Percentiles rank a stretch among this genome's conserved stretches.
phyloP scores from a whole-genome alignment of 2,888 invertebrate species.

The Stratiomys singularior region DNA sequence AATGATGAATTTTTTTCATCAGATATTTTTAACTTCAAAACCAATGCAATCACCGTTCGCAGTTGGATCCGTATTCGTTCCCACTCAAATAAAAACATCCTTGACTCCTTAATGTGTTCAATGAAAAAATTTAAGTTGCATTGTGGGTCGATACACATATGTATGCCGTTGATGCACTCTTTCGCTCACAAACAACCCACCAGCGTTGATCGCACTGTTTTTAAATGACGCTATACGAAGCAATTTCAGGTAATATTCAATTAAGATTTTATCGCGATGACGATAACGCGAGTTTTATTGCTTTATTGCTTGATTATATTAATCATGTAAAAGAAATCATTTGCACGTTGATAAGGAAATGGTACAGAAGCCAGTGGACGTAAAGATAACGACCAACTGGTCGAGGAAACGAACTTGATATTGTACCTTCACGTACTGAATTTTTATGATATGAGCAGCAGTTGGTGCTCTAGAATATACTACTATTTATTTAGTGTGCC shows the following conservation, averaged over 20 bases:
- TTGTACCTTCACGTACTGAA: not conserved
- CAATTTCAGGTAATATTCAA: constrained; percentile 25
- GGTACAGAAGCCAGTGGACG: constrained; percentile 43
- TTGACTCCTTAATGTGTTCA: no score
- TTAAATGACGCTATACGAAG: not conserved
- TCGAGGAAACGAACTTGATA: constrained; percentile 24
- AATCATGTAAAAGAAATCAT: constrained; percentile 35
- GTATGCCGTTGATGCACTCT: no score
- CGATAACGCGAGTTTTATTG: constrained; percentile 35
- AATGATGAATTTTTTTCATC: no score
- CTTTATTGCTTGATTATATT: constrained; percentile 43
- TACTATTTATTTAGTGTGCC: constrained; percentile 2
- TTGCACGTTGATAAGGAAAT: constrained; percentile 36
- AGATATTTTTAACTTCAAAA: no score
- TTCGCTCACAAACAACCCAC: no score
- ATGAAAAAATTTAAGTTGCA: no score
- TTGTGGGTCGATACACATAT: no score
- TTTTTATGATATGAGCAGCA: constrained; percentile 4
- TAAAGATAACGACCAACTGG: constrained; percentile 36
- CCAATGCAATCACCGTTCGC: no score
- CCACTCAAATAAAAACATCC: not conserved
- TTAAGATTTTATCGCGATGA: constrained; percentile 31
- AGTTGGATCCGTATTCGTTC: no score
- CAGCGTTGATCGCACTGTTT: no score
- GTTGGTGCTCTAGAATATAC: constrained; percentile 33